A percentile compares a stretch with the other conserved stretches of the same genome.
These are phyloP conservation scores for Euclidia mi DNA, from an alignment of 2,888 invertebrate species.

Conservation along the genomic window DNA sequence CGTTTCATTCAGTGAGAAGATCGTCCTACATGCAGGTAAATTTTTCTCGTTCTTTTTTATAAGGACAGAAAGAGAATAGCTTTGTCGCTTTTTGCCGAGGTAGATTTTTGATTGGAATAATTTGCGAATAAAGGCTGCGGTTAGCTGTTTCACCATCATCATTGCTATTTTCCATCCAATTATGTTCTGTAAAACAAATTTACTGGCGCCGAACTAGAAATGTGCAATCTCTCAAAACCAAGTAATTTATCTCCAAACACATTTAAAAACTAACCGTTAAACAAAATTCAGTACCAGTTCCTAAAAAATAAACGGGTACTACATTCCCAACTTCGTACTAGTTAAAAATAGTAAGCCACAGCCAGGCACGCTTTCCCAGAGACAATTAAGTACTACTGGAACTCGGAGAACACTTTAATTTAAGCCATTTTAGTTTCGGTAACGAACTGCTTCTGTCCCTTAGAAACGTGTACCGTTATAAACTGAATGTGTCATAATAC, in stretches of 20 bases:
- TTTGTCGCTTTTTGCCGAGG: no score
- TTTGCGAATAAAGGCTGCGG: no score
- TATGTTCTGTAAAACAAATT: no score
- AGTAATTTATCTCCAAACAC: background rate
- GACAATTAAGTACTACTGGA: constrained; percentile 31
- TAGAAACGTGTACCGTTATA: constrained; percentile 13
- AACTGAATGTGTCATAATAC: constrained; percentile 6
- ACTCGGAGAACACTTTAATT: constrained; percentile 30
- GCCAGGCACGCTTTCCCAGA: constrained; percentile 4
- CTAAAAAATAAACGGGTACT: constrained; percentile 22
- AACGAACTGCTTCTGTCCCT: constrained; percentile 2
- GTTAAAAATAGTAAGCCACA: constrained; percentile 23
- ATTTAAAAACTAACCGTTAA: background rate
- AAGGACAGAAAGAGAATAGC: no score
- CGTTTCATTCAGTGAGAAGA: no score
- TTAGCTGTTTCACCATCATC: no score
- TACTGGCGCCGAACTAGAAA: no score
- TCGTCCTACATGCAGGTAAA: no score
- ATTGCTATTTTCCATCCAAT: no score
- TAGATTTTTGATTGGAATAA: no score
- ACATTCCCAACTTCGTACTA: constrained; percentile 17
- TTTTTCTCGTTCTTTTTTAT: no score
- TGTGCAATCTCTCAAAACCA: no score
- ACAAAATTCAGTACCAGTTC: background rate
- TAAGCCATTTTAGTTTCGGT: constrained; percentile 13